A percentile compares a stretch with the other conserved stretches of the same genome.
Conservation (phyloP, 2,113 vertebrate species). For the Rafetus swinhoei region DNA sequence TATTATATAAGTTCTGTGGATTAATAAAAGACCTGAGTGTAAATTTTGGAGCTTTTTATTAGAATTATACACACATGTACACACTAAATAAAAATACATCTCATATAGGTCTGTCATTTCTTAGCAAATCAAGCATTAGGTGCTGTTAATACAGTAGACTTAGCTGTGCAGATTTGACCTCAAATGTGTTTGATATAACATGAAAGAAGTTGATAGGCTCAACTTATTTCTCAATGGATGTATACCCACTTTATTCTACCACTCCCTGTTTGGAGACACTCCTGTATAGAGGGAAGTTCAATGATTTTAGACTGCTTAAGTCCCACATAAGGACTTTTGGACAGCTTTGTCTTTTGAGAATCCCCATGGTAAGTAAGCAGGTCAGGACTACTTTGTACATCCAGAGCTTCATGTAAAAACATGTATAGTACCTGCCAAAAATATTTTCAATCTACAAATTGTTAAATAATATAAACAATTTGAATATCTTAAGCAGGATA, state of each 20-base stretch:
- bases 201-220: neutral
- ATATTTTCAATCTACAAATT: neutral
- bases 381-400: neutral
- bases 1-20: neutral
- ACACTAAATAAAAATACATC: neutral
- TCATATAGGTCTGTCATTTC: neutral
- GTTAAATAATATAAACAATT: neutral
- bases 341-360: rapidly evolving
- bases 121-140: neutral
- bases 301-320: neutral
- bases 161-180: neutral
- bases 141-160: neutral
- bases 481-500: neutral
- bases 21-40: neutral
- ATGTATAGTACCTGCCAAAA: neutral
- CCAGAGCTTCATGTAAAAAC: neutral
- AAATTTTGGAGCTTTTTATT: neutral
- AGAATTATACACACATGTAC: neutral
- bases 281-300: neutral
- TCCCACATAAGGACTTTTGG: rapidly evolving
- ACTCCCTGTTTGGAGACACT: neutral
- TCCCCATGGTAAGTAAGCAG: rapidly evolving
- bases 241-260: neutral
- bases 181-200: neutral
- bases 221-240: neutral